A percentile compares a stretch with the other conserved stretches of the same genome.
Evolutionary conservation across 2,113 vertebrate genomes (phyloP).

Genomic region (Excalfactoria chinensis): DNA sequence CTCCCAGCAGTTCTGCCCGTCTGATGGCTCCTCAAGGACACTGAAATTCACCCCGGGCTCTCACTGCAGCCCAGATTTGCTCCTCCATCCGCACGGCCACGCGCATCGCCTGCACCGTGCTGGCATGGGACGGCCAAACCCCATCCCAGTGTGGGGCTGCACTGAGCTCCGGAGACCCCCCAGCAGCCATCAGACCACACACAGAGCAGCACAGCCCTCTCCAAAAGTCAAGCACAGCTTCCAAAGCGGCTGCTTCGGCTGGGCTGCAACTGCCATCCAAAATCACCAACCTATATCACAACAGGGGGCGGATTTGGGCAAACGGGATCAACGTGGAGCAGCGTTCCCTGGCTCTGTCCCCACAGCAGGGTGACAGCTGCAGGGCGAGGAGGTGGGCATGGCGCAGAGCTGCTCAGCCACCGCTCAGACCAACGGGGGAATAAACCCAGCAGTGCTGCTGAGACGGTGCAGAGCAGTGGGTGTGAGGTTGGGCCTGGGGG

Average conservation of each 20-base stretch:
- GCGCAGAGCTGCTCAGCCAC: background rate
- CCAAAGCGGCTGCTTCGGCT: background rate
- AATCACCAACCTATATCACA: too few relatives aligned
- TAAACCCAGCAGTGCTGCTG: background rate
- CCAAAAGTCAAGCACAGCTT: background rate
- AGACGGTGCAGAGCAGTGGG: fast-evolving
- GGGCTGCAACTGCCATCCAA: background rate
- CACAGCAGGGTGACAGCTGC: fast-evolving
- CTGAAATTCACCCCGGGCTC: slow-evolving; percentile 15
- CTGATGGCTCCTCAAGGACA: slow-evolving; percentile 59
- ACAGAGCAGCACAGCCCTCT: background rate
- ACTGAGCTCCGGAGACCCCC: fast-evolving
- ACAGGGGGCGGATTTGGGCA: background rate
- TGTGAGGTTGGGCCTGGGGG: background rate
- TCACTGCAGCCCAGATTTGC: background rate
- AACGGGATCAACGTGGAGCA: background rate
- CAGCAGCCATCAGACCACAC: fast-evolving
- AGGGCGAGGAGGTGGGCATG: background rate
- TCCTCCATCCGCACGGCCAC: background rate
- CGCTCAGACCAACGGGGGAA: background rate
- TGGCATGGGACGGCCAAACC: too few relatives aligned
- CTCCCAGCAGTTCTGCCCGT: slow-evolving; percentile 27
- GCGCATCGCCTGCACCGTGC: background rate
- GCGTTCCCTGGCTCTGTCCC: background rate
- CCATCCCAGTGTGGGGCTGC: background rate